phyloP scores from a whole-genome alignment of 2,113 vertebrate genomes.

The Paraplagusia blochii region DNA sequence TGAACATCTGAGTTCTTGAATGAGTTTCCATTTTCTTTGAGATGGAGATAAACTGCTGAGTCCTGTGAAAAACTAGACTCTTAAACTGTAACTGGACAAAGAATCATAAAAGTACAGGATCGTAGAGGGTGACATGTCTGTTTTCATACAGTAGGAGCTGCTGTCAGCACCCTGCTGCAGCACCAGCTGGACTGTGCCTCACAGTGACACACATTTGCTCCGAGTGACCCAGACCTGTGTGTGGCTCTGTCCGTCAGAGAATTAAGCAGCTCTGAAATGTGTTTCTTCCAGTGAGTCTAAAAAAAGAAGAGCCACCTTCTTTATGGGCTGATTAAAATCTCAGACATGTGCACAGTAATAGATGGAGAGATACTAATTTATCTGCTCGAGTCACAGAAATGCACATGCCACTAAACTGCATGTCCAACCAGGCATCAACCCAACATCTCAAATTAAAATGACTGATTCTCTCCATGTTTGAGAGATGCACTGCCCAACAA shows the following conservation, averaged over 20 bases:
- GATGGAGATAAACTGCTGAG: too few relatives aligned
- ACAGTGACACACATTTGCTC: constrained; percentile 54
- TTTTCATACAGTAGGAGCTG: constrained; percentile 32
- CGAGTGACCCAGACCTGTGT: constrained; percentile 62
- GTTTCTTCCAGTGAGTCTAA: constrained; percentile 50
- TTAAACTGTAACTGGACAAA: too few relatives aligned
- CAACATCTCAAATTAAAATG: constrained; percentile 56
- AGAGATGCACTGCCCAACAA: constrained; percentile 60
- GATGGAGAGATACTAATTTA: too few relatives aligned
- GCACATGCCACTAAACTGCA: constrained; percentile 19
- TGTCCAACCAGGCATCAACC: constrained; percentile 55
- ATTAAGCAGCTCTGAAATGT: constrained; percentile 42
- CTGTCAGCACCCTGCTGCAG: constrained; percentile 65
- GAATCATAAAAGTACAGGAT: too few relatives aligned
- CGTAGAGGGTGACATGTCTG: too few relatives aligned
- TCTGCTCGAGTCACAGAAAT: too few relatives aligned
- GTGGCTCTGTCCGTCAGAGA: constrained; percentile 31
- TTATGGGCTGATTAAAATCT: constrained; percentile 30
- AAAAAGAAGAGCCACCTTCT: constrained; percentile 58
- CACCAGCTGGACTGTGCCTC: constrained; percentile 66
- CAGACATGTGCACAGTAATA: constrained; percentile 26
- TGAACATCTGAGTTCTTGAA: too few relatives aligned
- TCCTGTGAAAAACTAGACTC: too few relatives aligned
- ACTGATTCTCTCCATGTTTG: constrained; percentile 59
- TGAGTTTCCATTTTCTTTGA: too few relatives aligned